phyloP scores from a whole-genome alignment of 1,140 invertebrate species.

The Listronotus bonariensis region DNA sequence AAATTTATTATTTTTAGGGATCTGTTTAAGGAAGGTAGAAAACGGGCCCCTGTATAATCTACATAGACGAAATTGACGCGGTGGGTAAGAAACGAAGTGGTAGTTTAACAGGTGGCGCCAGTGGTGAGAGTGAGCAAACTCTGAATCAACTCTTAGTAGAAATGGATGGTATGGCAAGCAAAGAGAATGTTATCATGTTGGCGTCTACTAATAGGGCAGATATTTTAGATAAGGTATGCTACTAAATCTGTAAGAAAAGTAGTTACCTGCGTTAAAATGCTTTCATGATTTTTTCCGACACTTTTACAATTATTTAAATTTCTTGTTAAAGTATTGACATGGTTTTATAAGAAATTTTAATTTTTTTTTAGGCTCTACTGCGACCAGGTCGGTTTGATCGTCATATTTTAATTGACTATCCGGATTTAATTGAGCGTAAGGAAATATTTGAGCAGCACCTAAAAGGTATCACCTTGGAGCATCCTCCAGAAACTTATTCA shows the following conservation, averaged over 20 bases:
- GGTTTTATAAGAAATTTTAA: background rate
- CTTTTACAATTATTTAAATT: too few species aligned
- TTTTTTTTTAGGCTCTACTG: conserved; percentile 73
- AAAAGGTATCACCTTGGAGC: conserved; percentile 77
- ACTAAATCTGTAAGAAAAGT: too few species aligned
- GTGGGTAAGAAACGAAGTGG: conserved; percentile 85
- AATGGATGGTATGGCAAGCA: conserved; percentile 97
- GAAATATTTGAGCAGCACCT: conserved; percentile 96
- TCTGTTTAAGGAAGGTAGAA: conserved; percentile 91
- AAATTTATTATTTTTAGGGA: conserved; percentile 68
- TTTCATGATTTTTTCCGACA: too few species aligned
- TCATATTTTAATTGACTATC: conserved; percentile 95
- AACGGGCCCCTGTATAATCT: conserved; percentile 95
- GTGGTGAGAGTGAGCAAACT: conserved; percentile 92
- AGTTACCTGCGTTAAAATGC: too few species aligned
- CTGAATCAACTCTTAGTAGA: conserved; percentile 97
- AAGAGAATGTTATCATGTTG: conserved; percentile 91
- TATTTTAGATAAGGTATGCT: conserved; percentile 86
- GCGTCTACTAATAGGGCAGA: conserved; percentile 96
- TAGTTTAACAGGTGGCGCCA: conserved; percentile 58
- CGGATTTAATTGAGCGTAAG: conserved; percentile 83
- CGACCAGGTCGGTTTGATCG: conserved; percentile 95
- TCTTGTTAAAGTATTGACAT: background rate
- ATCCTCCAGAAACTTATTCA: conserved; percentile 69
- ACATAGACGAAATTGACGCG: conserved; percentile 99